These are phyloP conservation scores for Onychorhynchus coronatus DNA, from an alignment of 2,113 vertebrate species.

Conservation along the genomic window DNA sequence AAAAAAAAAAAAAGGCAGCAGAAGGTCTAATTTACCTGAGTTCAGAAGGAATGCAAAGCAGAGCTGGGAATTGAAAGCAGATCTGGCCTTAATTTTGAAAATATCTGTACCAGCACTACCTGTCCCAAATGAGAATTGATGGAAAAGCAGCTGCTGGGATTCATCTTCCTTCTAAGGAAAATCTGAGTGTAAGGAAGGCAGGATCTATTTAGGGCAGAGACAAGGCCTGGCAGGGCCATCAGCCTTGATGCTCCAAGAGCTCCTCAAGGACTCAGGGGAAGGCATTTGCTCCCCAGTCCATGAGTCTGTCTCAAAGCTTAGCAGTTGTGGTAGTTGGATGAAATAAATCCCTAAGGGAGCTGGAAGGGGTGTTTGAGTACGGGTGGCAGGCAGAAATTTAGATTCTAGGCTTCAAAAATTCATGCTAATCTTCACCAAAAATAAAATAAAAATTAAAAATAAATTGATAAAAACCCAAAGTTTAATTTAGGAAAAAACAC, in stretches of 20 bases:
- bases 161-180: neutral
- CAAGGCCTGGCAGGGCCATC: neutral
- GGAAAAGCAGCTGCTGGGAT: neutral
- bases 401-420: neutral
- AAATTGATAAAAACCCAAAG: neutral
- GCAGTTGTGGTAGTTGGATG: neutral
- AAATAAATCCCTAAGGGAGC: neutral
- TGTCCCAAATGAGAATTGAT: conserved; percentile 4
- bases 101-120: neutral
- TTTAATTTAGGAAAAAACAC: neutral
- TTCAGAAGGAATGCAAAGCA: neutral
- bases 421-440: neutral
- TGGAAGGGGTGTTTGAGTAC: neutral
- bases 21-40: neutral
- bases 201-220: neutral
- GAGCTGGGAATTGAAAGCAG: neutral
- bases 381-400: neutral
- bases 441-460: neutral
- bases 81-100: neutral
- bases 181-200: neutral
- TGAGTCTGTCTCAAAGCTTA: neutral
- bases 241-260: neutral
- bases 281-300: neutral
- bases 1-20: neutral
- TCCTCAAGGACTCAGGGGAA: neutral